Evolutionary conservation across 2,113 vertebrate genomes (phyloP).

Genomic region (Gasterosteus nipponicus): DNA sequence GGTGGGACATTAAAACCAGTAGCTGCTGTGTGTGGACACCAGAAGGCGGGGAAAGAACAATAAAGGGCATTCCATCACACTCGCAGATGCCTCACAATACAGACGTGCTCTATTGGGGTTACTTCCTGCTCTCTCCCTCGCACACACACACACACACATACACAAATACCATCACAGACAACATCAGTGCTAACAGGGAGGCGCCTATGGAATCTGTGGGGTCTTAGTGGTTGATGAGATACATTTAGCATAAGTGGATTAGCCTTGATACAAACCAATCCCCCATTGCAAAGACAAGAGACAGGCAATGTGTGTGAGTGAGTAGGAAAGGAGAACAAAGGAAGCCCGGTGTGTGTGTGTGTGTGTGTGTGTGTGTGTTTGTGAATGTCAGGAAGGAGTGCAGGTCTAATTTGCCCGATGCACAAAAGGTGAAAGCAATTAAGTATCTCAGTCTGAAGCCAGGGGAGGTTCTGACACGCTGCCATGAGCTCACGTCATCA

Average conservation of each 20-base stretch:
- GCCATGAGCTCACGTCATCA: slow-evolving; percentile 44
- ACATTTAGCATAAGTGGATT: slow-evolving; percentile 82
- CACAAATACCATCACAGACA: slow-evolving; percentile 61
- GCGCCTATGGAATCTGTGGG: slow-evolving; percentile 73
- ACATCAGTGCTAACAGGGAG: slow-evolving; percentile 64
- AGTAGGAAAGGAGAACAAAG: slow-evolving; percentile 51
- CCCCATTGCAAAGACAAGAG: slow-evolving; percentile 59
- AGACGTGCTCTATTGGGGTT: slow-evolving; percentile 62
- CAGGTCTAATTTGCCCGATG: slow-evolving; percentile 42
- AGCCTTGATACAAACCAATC: slow-evolving; percentile 78
- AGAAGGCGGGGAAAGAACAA: slow-evolving; percentile 62
- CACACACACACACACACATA: slow-evolving; percentile 2
- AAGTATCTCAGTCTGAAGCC: slow-evolving; percentile 31
- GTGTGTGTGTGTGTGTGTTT: too few relatives aligned
- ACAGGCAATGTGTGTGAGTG: slow-evolving; percentile 37
- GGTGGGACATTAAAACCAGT: slow-evolving; percentile 67
- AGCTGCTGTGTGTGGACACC: slow-evolving; percentile 65
- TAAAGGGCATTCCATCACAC: slow-evolving; percentile 62
- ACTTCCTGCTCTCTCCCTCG: slow-evolving; percentile 24
- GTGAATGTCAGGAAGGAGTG: slow-evolving; percentile 33
- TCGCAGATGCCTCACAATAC: slow-evolving; percentile 55
- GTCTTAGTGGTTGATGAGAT: slow-evolving; percentile 78
- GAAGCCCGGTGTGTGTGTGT: slow-evolving; percentile 40
- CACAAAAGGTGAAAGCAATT: slow-evolving; percentile 55
- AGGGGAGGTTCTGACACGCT: slow-evolving; percentile 51